Evolutionary conservation across 2,113 vertebrate species (phyloP), one percentile per base, ranked within the genome.

Genomic region (Ciconia boyciana): DNA sequence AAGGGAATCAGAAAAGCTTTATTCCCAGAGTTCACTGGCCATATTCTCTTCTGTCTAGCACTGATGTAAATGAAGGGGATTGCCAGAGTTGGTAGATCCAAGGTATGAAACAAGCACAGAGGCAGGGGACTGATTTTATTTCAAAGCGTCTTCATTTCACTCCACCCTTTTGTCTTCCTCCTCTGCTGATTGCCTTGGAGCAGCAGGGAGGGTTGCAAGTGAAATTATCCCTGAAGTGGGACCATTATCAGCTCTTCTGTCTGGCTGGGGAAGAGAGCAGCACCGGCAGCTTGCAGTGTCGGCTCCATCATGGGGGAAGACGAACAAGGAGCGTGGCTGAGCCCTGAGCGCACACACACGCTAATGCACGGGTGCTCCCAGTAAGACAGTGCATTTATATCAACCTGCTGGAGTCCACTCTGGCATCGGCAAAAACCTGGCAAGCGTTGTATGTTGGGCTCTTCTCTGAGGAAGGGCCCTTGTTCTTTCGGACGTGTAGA

Each of bases 321-420:
- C 0, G 11, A 66, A 12, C 26, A 9, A 46, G 74, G 55, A 77
- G 24, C 3, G 0, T 0, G 6, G 36, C 76, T 44, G 65, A 87
- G 82, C 66, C 71, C 66, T 13, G 26, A 39, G 80, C 5, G 5
- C 20, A 16, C 20, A 7, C 5, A 16, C 28, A 9, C 0, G 0
- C 31, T 29, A n/a, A 11, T 3, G n/a, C 54, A 18, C 21, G 6
- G 25, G 21, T 6, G 46, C 10, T 61, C 44, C 61, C 10, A 12
- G n/a, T 32, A 32, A 0, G 7, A 17, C 43, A 11, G 10, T 2
- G 36, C 7, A 2, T 7, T 52, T 36, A 3, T 8, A 46, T 1
- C 55, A 24, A 3, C 48, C 25, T 79, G 61, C 87, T 62, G 49
- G 31, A 44, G 26, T 4, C 16, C 44, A 8, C 69, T 17, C 57